These are phyloP conservation scores for Hedya salicella DNA, from an alignment of 2,888 invertebrate genomes.

Conservation along the genomic window DNA sequence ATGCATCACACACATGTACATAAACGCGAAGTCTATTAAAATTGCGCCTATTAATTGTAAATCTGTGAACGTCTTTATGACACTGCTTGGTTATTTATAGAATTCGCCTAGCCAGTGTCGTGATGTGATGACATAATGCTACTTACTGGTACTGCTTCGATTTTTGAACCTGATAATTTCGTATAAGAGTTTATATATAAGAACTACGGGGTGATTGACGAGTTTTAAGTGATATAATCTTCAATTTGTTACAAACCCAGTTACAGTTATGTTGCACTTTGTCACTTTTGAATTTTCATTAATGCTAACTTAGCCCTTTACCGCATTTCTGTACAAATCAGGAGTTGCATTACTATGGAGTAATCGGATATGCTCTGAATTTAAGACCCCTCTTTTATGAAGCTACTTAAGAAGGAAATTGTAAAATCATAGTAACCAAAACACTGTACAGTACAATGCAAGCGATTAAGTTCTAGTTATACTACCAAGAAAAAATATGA, in stretches of 20 bases:
- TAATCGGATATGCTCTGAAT: no score
- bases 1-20: not conserved
- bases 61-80: not conserved
- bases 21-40: not conserved
- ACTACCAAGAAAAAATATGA: conserved; percentile 25
- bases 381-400: not conserved
- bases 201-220: no score
- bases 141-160: no score
- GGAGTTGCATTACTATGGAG: no score
- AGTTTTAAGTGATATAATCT: no score
- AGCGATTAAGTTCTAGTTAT: conserved; percentile 26
- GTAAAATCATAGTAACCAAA: not conserved
- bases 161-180: no score
- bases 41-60: conserved; percentile 3
- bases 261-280: no score
- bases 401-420: not conserved
- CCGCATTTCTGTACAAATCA: no score
- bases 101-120: not conserved
- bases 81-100: conserved; percentile 4
- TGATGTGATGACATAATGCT: not conserved
- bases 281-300: no score
- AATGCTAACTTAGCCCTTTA: no score
- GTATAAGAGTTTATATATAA: no score
- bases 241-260: no score
- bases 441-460: conserved; percentile 4